These are phyloP conservation scores for Chunga burmeisteri DNA, from an alignment of 2,113 vertebrate species.

Conservation along the genomic window DNA sequence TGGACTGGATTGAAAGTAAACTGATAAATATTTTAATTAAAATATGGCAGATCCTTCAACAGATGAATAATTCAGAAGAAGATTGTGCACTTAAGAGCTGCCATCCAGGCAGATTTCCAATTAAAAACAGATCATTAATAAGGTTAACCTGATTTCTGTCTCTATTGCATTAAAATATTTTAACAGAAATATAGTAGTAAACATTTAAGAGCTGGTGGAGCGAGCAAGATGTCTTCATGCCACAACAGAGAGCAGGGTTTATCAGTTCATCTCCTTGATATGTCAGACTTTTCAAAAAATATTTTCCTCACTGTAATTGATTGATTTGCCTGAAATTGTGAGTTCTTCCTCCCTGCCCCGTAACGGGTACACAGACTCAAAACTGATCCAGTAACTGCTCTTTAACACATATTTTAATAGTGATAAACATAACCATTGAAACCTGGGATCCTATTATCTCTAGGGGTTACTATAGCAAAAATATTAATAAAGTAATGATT, in stretches of 20 bases:
- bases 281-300: neutral
- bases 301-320: neutral
- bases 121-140: neutral
- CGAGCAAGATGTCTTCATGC: neutral
- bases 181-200: neutral
- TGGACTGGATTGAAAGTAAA: neutral
- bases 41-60: neutral
- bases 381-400: neutral
- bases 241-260: neutral
- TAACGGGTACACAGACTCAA: neutral
- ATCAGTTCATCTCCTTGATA: neutral
- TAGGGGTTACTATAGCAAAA: neutral
- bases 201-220: neutral
- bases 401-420: neutral
- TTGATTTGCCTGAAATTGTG: neutral
- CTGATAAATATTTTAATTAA: constrained; percentile 1
- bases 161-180: neutral
- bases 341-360: neutral
- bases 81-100: neutral
- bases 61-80: neutral
- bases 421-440: neutral
- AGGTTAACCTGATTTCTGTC: neutral
- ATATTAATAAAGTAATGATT: neutral
- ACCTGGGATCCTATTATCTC: neutral
- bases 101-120: neutral